Base-by-base conservation (phyloP, 2,888 invertebrate species). In the Marasmarcha lunaedactyla region DNA sequence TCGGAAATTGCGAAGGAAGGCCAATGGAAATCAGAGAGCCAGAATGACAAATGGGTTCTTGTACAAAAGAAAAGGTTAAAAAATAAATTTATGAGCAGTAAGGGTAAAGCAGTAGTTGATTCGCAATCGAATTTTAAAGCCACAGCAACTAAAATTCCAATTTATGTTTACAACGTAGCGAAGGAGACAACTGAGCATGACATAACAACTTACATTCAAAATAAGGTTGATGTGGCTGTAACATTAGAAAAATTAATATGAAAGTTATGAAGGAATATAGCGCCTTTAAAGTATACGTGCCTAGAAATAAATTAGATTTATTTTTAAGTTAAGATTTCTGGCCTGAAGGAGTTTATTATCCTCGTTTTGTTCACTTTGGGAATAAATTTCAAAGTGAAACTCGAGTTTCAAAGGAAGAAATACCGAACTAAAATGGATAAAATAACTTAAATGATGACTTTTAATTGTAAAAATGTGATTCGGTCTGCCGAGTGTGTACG, bases 261-360 rank as follows among this genome's bases (percentile, higher is more conserved):
- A 48, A 43, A 14, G 11, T 35, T 6, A 10, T 35, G n/a, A 46
- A 46, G 30, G 42, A 45, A 1, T 47, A 47, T 35, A 38, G 41
- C 15, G 33, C 43, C 4, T 48, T 42, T 36, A 51, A 47, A 36
- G 33, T 51, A 11, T 44, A 38, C 33, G 41, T 52, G 33, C 46
- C 48, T 9, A 46, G 40, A 35, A 27, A 45, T 12, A 46, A 46
- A 30, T n/a, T 48, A 12, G 33, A 37, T 1, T 9, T 40, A 5
- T 49, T 52, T 37, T 26, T 52, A 25, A 35, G 26, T 14, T 40
- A 46, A 2, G 43, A 45, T 10, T 40, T 52, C 9, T 50, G 50
- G 50, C 52, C 49, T 5, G 44, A 48, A 10, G 49, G 48, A 12
- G 38, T 51, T 15, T 38, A 43, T 2, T 49, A 42, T 36, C 38